phyloP scores from a whole-genome alignment of 35 echinoderm and acorn worm genomes.

The Ptychodera flava region DNA sequence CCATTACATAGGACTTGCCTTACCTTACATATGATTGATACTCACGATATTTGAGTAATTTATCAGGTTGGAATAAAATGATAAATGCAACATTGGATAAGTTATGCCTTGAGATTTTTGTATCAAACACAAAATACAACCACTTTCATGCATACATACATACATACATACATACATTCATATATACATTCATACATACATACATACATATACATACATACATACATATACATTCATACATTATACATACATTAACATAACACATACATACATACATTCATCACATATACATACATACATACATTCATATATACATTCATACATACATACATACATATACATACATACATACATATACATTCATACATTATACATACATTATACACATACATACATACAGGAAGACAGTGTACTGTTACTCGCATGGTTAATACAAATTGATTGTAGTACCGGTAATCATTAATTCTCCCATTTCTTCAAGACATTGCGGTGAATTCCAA shows the following conservation, averaged over 20 bases:
- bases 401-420: too few species aligned
- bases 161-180: background rate
- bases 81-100: too few species aligned
- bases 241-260: background rate
- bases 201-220: background rate
- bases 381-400: background rate
- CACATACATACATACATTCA: background rate
- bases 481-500: too few species aligned
- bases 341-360: background rate
- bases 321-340: background rate
- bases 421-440: too few species aligned
- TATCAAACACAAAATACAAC: background rate
- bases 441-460: too few species aligned
- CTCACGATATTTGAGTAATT: too few species aligned
- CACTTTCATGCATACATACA: constrained; percentile 1
- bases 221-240: background rate
- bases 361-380: background rate
- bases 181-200: background rate
- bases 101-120: too few species aligned
- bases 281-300: background rate
- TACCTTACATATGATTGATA: too few species aligned
- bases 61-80: too few species aligned
- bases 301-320: background rate
- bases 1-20: too few species aligned
- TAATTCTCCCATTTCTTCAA: too few species aligned